Evolutionary conservation across 2,888 invertebrate species (phyloP).

Genomic region (Dendrolimus houi): DNA sequence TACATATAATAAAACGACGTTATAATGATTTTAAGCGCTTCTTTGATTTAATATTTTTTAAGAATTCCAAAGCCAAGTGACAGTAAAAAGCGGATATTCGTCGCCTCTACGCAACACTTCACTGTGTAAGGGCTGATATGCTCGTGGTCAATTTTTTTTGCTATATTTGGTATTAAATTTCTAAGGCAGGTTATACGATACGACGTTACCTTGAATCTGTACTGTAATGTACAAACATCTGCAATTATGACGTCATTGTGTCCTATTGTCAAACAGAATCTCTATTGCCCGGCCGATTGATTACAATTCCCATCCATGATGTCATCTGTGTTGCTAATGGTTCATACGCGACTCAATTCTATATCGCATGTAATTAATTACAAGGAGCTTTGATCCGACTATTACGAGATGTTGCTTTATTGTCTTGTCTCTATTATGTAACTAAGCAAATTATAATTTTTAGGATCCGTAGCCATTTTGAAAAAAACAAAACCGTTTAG

Average conservation of each 20-base stretch:
- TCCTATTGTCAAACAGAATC: conserved; percentile 22
- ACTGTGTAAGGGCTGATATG: no score
- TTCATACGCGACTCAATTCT: conserved; percentile 17
- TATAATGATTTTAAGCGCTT: no score
- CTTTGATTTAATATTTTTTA: no score
- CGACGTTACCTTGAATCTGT: conserved; percentile 11
- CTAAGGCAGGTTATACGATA: neutral
- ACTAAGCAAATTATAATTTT: no score
- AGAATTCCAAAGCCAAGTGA: no score
- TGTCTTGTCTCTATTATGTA: neutral
- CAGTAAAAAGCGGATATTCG: no score
- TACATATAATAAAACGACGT: no score
- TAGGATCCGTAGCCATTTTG: no score
- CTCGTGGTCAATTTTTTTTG: no score
- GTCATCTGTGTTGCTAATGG: conserved; percentile 24
- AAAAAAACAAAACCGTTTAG: no score
- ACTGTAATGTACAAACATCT: conserved; percentile 28
- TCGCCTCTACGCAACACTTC: no score
- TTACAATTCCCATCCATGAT: conserved; percentile 46
- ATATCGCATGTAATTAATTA: conserved; percentile 2
- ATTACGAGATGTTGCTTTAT: conserved; percentile 1
- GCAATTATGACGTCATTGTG: conserved; percentile 24
- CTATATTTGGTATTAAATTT: no score
- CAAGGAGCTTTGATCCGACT: conserved; percentile 1
- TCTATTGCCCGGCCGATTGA: conserved; percentile 53